Conservation (phyloP, 1,140 invertebrate species). For the Steinernema khuongi region DNA sequence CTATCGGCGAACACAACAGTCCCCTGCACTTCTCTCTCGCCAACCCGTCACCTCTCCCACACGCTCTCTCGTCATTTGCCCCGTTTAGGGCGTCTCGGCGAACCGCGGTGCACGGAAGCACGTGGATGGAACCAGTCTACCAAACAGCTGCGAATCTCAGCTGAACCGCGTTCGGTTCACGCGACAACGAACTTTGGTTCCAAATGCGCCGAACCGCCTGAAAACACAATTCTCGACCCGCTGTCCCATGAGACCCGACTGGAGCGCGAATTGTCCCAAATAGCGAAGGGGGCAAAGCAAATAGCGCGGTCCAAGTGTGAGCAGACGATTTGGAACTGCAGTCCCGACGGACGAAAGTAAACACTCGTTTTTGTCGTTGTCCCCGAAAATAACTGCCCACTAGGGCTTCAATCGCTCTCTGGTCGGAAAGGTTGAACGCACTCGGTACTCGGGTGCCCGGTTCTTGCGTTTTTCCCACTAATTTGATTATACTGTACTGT, state of each 20-base stretch:
- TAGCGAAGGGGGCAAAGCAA: not conserved
- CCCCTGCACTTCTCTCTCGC: not conserved
- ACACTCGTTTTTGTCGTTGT: not conserved
- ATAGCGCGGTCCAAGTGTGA: not conserved
- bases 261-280: not conserved
- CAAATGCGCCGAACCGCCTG: too few relatives aligned
- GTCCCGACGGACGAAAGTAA: not conserved
- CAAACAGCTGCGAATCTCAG: not conserved
- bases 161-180: not conserved
- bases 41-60: not conserved
- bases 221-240: not conserved
- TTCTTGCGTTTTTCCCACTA: not conserved
- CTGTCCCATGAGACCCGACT: not conserved
- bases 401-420: too few relatives aligned
- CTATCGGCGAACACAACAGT: not conserved
- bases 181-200: not conserved
- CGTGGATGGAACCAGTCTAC: not conserved
- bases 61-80: not conserved
- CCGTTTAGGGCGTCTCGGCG: not conserved
- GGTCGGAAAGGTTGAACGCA: too few relatives aligned
- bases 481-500: not conserved
- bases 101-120: not conserved
- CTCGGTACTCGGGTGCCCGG: not conserved
- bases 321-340: not conserved
- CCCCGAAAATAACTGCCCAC: not conserved